Percentiles rank a stretch among this genome's conserved stretches.
These are phyloP conservation scores for Drosophila chauvacae DNA, from an alignment of 1,140 invertebrate species.

Conservation along the genomic window DNA sequence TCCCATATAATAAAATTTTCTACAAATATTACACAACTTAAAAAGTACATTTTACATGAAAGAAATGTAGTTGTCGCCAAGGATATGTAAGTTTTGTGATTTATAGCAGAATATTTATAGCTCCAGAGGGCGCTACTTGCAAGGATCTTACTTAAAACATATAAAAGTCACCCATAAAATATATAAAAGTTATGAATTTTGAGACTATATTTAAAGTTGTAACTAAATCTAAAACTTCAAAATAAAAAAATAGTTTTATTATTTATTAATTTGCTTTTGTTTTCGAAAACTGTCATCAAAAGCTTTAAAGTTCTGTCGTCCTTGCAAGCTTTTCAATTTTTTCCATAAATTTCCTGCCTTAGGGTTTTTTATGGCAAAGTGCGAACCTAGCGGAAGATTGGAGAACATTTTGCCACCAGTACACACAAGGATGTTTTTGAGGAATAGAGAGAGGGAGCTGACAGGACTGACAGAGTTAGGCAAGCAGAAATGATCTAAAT, in stretches of 20 bases:
- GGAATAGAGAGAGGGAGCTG: background rate
- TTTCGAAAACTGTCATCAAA: background rate
- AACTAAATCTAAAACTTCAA: background rate
- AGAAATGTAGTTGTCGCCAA: background rate
- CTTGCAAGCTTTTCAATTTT: background rate
- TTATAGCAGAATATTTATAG: background rate
- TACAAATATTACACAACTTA: background rate
- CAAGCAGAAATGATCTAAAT: slow-evolving; percentile 56
- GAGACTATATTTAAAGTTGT: background rate
- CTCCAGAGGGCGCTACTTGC: background rate
- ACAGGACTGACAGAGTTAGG: slow-evolving; percentile 16
- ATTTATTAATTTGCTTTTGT: too few species aligned
- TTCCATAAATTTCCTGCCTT: background rate
- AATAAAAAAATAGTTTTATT: too few species aligned
- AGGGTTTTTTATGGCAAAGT: slow-evolving; percentile 14
- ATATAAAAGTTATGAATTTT: too few species aligned
- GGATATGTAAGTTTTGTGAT: background rate
- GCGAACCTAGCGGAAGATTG: background rate
- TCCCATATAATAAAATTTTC: background rate
- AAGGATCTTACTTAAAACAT: background rate
- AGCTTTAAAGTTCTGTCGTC: background rate
- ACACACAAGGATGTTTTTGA: background rate
- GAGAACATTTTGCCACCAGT: background rate
- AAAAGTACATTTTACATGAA: background rate
- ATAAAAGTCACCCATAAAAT: too few species aligned